A percentile compares a stretch with the other conserved stretches of the same genome.
phyloP scores from a whole-genome alignment of 1,140 invertebrate species.

The Carposina sasakii region DNA sequence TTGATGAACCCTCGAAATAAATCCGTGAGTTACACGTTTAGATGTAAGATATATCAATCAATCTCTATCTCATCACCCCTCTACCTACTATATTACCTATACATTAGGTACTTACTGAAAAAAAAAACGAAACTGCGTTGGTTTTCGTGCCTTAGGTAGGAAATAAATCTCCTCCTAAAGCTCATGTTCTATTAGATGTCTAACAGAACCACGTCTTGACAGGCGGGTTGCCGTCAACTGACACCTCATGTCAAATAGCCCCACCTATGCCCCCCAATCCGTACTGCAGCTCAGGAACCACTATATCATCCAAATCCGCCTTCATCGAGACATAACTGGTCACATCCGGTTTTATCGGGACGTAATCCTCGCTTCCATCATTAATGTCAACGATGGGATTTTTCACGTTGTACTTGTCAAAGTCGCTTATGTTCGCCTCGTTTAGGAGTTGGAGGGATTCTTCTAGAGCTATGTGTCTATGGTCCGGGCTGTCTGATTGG shows the following conservation, averaged over 20 bases:
- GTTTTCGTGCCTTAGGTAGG: no score
- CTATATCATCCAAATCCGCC: constrained; percentile 45
- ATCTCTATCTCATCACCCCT: no score
- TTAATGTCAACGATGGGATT: constrained; percentile 48
- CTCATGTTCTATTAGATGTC: neutral
- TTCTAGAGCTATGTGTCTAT: constrained; percentile 51
- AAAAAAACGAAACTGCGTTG: no score
- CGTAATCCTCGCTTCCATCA: constrained; percentile 50
- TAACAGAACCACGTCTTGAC: constrained; percentile 72
- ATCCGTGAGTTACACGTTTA: no score
- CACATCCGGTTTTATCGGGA: constrained; percentile 23
- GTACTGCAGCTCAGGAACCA: constrained; percentile 53
- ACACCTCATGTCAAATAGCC: constrained; percentile 62
- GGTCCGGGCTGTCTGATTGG: constrained; percentile 38
- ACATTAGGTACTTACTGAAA: no score
- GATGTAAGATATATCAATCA: no score
- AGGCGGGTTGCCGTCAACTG: constrained; percentile 46
- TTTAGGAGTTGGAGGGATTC: constrained; percentile 65
- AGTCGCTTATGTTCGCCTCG: constrained; percentile 61
- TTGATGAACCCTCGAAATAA: no score
- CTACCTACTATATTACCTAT: no score
- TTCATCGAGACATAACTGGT: constrained; percentile 12
- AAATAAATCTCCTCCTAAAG: no score
- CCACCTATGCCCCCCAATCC: constrained; percentile 35
- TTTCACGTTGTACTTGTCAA: constrained; percentile 35